Base-by-base conservation (phyloP, 2,888 invertebrate species). In the Spisula solida region DNA sequence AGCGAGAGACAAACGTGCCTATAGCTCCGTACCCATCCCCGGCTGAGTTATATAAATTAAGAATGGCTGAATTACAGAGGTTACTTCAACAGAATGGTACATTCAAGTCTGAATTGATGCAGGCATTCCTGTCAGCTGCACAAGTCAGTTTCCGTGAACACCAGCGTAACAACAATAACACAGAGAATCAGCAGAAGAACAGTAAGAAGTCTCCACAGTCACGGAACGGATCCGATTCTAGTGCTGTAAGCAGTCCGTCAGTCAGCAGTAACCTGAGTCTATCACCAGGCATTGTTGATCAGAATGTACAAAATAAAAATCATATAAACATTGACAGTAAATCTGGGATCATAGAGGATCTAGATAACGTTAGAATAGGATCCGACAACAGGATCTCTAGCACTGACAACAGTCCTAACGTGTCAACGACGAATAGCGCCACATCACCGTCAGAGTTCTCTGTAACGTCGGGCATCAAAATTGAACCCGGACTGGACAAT, bases 1-100 rank as follows among this genome's bases (percentile, higher is more conserved):
- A 93, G 82, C 84, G 92, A 47, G 94, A 94, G 41, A 92, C 93
- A 34, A 95, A 95, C 91, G 92, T 95, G 78, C 95, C 95, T 47
- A 96, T 96, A 48, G 96, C 96, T n/a, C 96, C 96, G 0, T 96
- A 96, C 90, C 96, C 96, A n/a, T 95, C 95, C n/a, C 93, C 94
- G 1, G 91, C 94, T 51, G 96, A 96, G 82, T 90, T 96, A 66
- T 94, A 94, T 91, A 93, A 95, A 79, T 91, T 95, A 47, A 94
- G 95, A 92, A 96, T 96, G 96, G 95, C 95, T 10, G 96, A 96
- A 88, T 93, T 96, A 84, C 96, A 96, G 93, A 93, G 94, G 70
- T 91, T 96, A 14, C 93, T 96, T 31, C 95, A 95, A 85, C 94
- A 94, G 91, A 95, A 95, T 86, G 95, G 95, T 79, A 94, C 94